phyloP scores from a whole-genome alignment of 2,797 vertebrate genomes.

The Darevskia nairensis region DNA sequence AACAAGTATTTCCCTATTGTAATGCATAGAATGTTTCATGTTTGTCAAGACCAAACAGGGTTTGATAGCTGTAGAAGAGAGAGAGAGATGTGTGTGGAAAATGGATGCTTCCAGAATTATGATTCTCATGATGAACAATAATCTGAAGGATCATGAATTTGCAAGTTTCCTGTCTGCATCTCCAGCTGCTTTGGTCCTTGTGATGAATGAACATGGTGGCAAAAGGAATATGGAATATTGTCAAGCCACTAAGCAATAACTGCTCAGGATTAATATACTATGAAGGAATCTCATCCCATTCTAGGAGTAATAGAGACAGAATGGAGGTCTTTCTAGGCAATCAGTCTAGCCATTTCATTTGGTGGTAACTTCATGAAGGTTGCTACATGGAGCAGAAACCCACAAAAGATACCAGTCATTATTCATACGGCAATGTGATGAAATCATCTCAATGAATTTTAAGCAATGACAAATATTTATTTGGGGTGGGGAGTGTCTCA shows the following conservation, averaged over 20 bases:
- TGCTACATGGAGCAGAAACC: not conserved
- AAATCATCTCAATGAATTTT: not conserved
- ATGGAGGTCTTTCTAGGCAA: not conserved
- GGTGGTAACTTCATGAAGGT: not conserved
- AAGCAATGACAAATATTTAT: not conserved
- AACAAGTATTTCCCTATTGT: not conserved
- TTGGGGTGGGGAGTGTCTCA: too few relatives aligned
- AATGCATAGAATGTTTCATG: constrained; percentile 8
- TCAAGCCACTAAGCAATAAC: not conserved
- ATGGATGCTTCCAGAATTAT: constrained; percentile 22
- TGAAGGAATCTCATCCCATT: not conserved
- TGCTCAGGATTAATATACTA: not conserved
- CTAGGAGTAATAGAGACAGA: not conserved
- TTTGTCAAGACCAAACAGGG: not conserved
- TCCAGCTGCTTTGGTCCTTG: not conserved
- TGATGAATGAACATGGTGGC: not conserved
- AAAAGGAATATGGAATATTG: not conserved
- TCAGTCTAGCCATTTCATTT: not conserved
- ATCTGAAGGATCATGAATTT: not conserved
- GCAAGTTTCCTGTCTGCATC: not conserved
- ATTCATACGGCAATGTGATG: not conserved
- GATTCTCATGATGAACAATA: not conserved
- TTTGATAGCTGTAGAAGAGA: constrained; percentile 11
- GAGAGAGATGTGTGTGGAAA: not conserved
- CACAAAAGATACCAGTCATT: not conserved